Percentiles rank a stretch among this genome's conserved stretches.
Evolutionary conservation across 2,888 invertebrate genomes (phyloP).

Genomic region (Heliconius charithonia): DNA sequence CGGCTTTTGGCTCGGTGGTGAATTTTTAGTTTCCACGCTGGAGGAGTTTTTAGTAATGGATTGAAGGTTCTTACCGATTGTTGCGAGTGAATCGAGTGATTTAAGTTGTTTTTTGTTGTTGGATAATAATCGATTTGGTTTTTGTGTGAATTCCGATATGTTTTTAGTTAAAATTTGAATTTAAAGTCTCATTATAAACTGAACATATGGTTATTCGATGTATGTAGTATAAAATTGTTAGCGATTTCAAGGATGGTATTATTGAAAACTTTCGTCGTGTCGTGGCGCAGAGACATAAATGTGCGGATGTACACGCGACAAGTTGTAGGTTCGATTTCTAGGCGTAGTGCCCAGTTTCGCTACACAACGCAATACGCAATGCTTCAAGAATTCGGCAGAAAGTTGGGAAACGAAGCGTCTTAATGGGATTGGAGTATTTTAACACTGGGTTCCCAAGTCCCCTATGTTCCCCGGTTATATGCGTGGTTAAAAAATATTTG

Average conservation of each 20-base stretch:
- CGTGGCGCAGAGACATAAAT: no score
- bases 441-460: no score
- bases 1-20: constrained; percentile 46
- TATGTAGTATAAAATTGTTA: background rate
- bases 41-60: constrained; percentile 36
- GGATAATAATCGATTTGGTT: background rate
- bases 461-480: no score
- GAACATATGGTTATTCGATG: no score
- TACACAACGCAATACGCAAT: no score
- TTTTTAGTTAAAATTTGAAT: background rate
- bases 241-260: background rate
- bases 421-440: no score
- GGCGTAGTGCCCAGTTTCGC: no score
- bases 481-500: no score
- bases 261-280: background rate
- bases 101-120: constrained; percentile 8
- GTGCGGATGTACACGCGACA: no score
- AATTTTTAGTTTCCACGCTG: constrained; percentile 43
- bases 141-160: background rate
- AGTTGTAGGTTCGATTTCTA: no score
- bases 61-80: constrained; percentile 33
- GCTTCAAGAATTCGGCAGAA: no score
- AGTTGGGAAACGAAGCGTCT: no score
- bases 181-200: background rate
- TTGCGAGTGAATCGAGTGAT: constrained; percentile 10